Percentiles rank a stretch among this genome's conserved stretches.
phyloP scores from a whole-genome alignment of 2,888 invertebrate genomes.

The Cremastobaeus sp. region DNA sequence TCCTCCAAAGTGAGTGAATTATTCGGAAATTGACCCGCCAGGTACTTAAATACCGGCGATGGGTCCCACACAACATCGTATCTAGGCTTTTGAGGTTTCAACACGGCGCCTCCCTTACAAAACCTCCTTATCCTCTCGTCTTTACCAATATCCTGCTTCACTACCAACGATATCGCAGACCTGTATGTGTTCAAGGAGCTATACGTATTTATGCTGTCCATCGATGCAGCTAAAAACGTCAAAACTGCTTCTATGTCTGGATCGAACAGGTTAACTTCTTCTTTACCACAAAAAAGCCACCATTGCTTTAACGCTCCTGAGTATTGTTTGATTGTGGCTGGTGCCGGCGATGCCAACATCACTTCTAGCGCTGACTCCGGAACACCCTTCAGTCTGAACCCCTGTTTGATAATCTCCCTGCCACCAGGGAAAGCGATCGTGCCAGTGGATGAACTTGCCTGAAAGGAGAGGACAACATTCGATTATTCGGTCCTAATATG shows the following conservation, averaged over 20 bases:
- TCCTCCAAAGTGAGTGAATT: not conserved
- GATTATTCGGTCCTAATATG: not conserved
- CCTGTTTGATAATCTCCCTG: not conserved
- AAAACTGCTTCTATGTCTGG: not conserved
- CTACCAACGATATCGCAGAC: not conserved
- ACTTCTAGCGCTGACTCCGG: not conserved
- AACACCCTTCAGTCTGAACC: not conserved
- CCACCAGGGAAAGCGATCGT: too few relatives aligned
- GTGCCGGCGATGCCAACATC: not conserved
- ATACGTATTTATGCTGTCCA: constrained; percentile 10
- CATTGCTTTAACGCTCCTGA: not conserved
- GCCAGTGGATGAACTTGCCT: not conserved
- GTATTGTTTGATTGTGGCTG: not conserved
- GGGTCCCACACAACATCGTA: constrained; percentile 49
- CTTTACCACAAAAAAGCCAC: constrained; percentile 50
- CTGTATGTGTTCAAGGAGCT: not conserved
- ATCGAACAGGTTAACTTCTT: not conserved
- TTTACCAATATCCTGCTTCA: not conserved
- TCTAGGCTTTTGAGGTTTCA: constrained; percentile 53
- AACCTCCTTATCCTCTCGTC: not conserved
- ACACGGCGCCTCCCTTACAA: not conserved
- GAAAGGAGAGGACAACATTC: not conserved
- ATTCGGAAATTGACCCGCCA: not conserved
- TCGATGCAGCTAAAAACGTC: constrained; percentile 6
- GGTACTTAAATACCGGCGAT: not conserved